Evolutionary conservation across 2,113 vertebrate genomes (phyloP).

Genomic region (Eretmochelys imbricata): DNA sequence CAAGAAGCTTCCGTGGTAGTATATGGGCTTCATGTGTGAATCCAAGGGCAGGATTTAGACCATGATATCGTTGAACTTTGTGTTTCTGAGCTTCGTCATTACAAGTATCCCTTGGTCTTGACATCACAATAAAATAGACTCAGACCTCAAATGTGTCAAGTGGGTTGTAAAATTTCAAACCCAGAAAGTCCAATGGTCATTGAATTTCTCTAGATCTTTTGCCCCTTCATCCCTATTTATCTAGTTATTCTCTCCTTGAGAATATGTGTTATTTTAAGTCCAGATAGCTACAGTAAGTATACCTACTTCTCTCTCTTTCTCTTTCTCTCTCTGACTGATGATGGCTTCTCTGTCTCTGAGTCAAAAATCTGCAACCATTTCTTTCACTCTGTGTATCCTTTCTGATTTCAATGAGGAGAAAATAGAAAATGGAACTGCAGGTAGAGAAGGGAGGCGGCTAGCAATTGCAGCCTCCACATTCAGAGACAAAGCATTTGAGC

Average conservation of each 20-base stretch:
- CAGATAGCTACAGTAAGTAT: fast-evolving
- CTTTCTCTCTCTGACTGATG: conserved; percentile 14
- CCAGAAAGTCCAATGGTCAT: background rate
- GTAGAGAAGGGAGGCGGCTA: conserved; percentile 29
- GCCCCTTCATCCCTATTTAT: background rate
- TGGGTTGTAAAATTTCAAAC: background rate
- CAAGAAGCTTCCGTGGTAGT: conserved; percentile 26
- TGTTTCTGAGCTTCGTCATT: background rate
- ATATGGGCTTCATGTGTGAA: conserved; percentile 3
- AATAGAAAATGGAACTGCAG: conserved; percentile 38
- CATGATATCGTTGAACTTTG: background rate
- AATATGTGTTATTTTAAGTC: background rate
- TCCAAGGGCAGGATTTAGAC: conserved; percentile 28
- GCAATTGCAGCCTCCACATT: conserved; percentile 22
- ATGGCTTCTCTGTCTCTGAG: background rate
- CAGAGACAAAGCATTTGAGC: conserved; percentile 43
- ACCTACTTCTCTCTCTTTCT: background rate
- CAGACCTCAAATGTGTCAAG: background rate
- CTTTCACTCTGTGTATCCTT: conserved; percentile 3
- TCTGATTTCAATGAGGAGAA: conserved; percentile 33
- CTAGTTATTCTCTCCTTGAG: background rate
- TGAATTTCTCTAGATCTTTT: background rate
- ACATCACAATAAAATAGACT: background rate
- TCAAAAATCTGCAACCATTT: conserved; percentile 5
- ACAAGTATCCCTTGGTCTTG: background rate